phyloP scores from a whole-genome alignment of 2,888 invertebrate genomes.

The Phengaris alcon region DNA sequence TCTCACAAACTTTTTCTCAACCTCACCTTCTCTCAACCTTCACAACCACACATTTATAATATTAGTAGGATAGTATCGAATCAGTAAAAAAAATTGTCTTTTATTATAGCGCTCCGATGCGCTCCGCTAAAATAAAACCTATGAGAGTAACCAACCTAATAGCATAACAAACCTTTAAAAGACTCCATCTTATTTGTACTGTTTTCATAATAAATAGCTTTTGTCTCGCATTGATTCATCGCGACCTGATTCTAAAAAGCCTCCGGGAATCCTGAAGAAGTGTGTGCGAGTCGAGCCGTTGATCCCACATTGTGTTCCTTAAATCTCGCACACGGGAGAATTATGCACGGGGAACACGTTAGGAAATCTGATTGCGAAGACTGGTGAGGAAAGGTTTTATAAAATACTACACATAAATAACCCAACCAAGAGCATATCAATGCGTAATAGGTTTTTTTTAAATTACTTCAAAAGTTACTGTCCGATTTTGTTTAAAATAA shows the following conservation, averaged over 20 bases:
- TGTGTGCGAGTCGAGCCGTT: slow-evolving; percentile 25
- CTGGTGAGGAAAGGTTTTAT: not conserved
- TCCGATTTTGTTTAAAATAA: too few species aligned
- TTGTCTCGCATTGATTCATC: slow-evolving; percentile 35
- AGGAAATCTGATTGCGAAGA: not conserved
- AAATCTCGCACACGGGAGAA: slow-evolving; percentile 13
- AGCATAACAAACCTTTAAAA: not conserved
- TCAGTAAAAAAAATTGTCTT: too few species aligned
- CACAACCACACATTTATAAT: too few species aligned
- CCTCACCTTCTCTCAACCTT: too few species aligned
- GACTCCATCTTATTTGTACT: slow-evolving; percentile 21
- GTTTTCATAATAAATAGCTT: slow-evolving; percentile 35
- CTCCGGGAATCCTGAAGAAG: slow-evolving; percentile 29
- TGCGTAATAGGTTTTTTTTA: too few species aligned
- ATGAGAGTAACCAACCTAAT: too few species aligned
- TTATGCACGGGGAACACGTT: not conserved
- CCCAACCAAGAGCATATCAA: too few species aligned
- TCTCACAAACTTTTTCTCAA: too few species aligned
- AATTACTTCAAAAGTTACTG: too few species aligned
- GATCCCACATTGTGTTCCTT: slow-evolving; percentile 9
- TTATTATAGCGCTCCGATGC: too few species aligned
- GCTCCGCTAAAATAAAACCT: too few species aligned
- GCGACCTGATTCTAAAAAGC: slow-evolving; percentile 38
- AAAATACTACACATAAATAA: not conserved
- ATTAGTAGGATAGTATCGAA: too few species aligned